Evolutionary conservation across 2,797 vertebrate species (phyloP).

Genomic region (Molossus alvarezi): DNA sequence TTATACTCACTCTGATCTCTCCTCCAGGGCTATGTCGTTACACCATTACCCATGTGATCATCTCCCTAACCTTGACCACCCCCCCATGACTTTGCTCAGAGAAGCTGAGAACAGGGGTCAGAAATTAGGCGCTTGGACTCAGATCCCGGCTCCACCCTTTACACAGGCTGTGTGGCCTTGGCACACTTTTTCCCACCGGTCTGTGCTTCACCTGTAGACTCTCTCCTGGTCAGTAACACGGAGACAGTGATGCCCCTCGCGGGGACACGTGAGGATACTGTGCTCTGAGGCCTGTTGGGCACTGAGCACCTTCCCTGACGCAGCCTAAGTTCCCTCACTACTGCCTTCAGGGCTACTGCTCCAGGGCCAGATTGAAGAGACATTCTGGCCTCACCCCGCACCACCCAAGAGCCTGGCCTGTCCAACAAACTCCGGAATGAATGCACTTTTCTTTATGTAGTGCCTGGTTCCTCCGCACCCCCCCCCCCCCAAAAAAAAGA

Average conservation of each 20-base stretch:
- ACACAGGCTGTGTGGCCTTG: not conserved
- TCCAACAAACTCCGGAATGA: not conserved
- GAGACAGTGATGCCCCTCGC: not conserved
- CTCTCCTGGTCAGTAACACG: not conserved
- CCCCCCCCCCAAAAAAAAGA: not conserved
- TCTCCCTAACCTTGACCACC: not conserved
- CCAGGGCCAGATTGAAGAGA: not conserved
- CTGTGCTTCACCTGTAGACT: not conserved
- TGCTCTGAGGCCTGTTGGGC: not conserved
- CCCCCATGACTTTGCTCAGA: not conserved
- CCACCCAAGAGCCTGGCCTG: not conserved
- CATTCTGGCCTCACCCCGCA: not conserved
- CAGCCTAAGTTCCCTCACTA: rapidly evolving
- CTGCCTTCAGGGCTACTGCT: not conserved
- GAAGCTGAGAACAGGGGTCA: not conserved
- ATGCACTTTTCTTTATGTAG: not conserved
- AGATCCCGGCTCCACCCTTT: not conserved
- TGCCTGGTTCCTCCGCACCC: not conserved
- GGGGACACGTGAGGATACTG: not conserved
- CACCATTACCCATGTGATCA: not conserved
- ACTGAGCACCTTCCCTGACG: not conserved
- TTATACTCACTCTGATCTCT: not conserved
- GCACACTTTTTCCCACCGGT: not conserved
- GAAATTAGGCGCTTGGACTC: not conserved
- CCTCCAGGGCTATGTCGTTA: not conserved